Evolutionary conservation across 2,888 invertebrate genomes (phyloP).

Genomic region (Caenorhabditis virilis): DNA sequence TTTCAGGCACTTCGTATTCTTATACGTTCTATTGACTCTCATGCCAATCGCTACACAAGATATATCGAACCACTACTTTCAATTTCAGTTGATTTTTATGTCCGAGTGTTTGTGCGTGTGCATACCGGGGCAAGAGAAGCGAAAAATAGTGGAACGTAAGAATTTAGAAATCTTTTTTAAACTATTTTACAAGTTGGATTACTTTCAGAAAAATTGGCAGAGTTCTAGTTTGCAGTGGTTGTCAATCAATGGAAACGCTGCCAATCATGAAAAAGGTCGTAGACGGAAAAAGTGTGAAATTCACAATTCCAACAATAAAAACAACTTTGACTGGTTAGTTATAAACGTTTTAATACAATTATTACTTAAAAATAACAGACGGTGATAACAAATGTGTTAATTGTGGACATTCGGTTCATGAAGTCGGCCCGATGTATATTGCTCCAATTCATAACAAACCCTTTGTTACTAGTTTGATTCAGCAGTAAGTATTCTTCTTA

Average conservation of each 20-base stretch:
- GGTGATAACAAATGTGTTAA: conserved; percentile 53
- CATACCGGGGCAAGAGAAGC: conserved; percentile 82
- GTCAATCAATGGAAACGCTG: conserved; percentile 81
- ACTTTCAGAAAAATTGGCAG: conserved; percentile 80
- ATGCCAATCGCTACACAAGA: conserved; percentile 89
- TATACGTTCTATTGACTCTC: conserved; percentile 84
- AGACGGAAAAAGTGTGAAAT: conserved; percentile 51
- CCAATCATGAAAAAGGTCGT: conserved; percentile 75
- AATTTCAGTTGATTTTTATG: conserved; percentile 93
- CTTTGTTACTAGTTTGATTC: conserved; percentile 79
- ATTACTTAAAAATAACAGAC: conserved; percentile 16
- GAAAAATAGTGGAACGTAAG: conserved; percentile 82
- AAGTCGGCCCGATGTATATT: conserved; percentile 94
- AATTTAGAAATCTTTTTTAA: conserved; percentile 1
- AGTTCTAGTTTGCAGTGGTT: conserved; percentile 88
- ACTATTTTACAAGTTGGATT: no score
- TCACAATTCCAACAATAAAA: conserved; percentile 30
- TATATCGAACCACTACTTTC: conserved; percentile 89
- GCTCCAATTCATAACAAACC: conserved; percentile 81
- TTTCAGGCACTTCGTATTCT: conserved; percentile 87
- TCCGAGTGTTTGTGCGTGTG: conserved; percentile 87
- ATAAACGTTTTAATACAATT: not conserved
- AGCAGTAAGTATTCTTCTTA: conserved; percentile 34
- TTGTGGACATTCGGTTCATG: conserved; percentile 71
- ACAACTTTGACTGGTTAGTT: conserved; percentile 25